Evolutionary conservation across 2,888 invertebrate species (phyloP).

Genomic region (Byasa hedistus): DNA sequence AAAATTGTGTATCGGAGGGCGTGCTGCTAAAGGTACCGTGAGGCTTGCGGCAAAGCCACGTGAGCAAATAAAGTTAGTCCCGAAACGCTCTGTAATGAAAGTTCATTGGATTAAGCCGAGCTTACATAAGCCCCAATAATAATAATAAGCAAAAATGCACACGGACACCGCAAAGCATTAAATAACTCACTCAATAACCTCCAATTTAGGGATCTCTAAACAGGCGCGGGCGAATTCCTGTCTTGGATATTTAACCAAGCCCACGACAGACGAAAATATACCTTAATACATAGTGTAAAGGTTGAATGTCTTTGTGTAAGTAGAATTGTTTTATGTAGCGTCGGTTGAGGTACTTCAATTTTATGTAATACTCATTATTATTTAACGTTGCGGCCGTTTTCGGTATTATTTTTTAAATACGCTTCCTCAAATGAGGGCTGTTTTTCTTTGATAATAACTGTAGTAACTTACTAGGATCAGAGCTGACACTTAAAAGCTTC

Average conservation of each 20-base stretch:
- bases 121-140: slow-evolving; percentile 70
- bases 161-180: slow-evolving; percentile 61
- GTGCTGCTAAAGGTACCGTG: slow-evolving; percentile 68
- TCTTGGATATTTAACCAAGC: slow-evolving; percentile 48
- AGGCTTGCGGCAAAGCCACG: slow-evolving; percentile 63
- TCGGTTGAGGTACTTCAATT: slow-evolving; percentile 48
- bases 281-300: slow-evolving; percentile 4
- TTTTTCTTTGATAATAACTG: slow-evolving; percentile 30
- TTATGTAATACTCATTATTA: slow-evolving; percentile 70
- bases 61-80: slow-evolving; percentile 71
- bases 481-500: slow-evolving; percentile 24
- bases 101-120: slow-evolving; percentile 74
- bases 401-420: slow-evolving; percentile 39
- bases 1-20: slow-evolving; percentile 57
- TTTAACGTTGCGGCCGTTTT: slow-evolving; percentile 58
- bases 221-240: slow-evolving; percentile 43
- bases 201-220: slow-evolving; percentile 58
- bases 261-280: slow-evolving; percentile 42
- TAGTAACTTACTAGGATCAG: slow-evolving; percentile 24
- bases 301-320: slow-evolving; percentile 34
- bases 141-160: slow-evolving; percentile 78
- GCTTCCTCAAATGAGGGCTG: slow-evolving; percentile 34
- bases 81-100: slow-evolving; percentile 73
- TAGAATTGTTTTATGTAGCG: slow-evolving; percentile 18
- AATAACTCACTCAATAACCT: slow-evolving; percentile 78